phyloP scores from a whole-genome alignment of 1,140 invertebrate species.

The Hydropsyche tenuis region DNA sequence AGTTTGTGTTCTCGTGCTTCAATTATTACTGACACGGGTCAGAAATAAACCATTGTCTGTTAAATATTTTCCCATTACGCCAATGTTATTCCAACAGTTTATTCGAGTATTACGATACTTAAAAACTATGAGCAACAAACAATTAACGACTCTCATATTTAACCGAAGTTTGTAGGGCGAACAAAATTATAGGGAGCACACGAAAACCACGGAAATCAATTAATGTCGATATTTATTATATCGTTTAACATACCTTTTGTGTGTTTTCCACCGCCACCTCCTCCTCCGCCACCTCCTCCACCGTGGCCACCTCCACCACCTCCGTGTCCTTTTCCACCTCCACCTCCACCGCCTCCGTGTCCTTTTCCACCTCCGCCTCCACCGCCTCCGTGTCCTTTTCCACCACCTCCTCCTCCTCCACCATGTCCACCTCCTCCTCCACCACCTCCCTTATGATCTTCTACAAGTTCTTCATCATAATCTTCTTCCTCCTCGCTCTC shows the following conservation, averaged over 20 bases:
- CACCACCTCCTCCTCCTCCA: conserved; percentile 31
- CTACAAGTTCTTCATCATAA: conserved; percentile 24
- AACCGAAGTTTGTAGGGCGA: too few species aligned
- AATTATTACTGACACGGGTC: too few species aligned
- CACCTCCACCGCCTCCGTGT: conserved; percentile 43
- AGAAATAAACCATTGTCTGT: too few species aligned
- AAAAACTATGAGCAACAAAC: too few species aligned
- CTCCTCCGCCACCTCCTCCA: conserved; percentile 19
- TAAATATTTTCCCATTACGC: too few species aligned
- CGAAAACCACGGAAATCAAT: too few species aligned
- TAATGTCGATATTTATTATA: too few species aligned
- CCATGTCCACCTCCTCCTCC: conserved; percentile 3
- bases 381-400: conserved; percentile 32
- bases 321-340: conserved; percentile 51
- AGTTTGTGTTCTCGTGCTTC: too few species aligned
- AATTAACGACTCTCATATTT: too few species aligned
- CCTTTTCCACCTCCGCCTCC: conserved; percentile 23
- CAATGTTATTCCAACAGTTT: too few species aligned
- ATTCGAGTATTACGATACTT: too few species aligned
- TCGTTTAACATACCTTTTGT: conserved; percentile 1
- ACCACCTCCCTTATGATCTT: conserved; percentile 27
- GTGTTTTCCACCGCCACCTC: not conserved
- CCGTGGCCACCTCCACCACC: conserved; percentile 40
- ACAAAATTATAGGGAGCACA: too few species aligned
- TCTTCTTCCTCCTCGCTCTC: conserved; percentile 27